These are phyloP conservation scores for Varanus salvator DNA, from an alignment of 2,113 vertebrate species.

Conservation along the genomic window DNA sequence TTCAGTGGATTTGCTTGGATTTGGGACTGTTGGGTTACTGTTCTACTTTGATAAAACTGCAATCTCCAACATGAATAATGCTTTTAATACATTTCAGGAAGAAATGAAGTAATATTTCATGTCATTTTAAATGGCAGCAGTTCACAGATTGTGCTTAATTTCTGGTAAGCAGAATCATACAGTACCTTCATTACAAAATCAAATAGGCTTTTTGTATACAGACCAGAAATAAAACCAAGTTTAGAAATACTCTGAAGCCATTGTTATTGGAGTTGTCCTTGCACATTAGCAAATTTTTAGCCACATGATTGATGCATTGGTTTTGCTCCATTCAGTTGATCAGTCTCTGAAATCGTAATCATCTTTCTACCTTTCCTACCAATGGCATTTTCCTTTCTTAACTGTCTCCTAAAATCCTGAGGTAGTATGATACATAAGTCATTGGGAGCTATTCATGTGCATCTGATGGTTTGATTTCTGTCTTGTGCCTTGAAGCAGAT, in stretches of 20 bases:
- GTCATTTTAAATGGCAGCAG: not conserved
- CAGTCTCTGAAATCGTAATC: conserved; percentile 24
- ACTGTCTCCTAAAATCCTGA: conserved; percentile 16
- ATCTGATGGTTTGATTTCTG: not conserved
- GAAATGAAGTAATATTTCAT: not conserved
- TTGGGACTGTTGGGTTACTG: not conserved
- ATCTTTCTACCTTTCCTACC: not conserved
- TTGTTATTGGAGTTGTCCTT: not conserved
- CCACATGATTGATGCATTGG: not conserved
- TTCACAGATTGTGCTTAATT: conserved; percentile 6
- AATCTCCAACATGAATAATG: not conserved
- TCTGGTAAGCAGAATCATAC: not conserved
- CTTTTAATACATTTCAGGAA: not conserved
- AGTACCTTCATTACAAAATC: not conserved
- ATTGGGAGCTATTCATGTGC: not conserved
- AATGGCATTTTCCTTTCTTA: not conserved
- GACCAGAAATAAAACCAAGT: not conserved
- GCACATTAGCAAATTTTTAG: conserved; percentile 35
- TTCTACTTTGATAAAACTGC: not conserved
- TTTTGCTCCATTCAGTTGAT: conserved; percentile 5
- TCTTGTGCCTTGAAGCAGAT: conserved; percentile 17
- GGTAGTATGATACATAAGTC: not conserved
- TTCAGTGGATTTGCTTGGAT: not conserved
- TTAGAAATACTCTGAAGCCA: not conserved
- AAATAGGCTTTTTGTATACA: not conserved